Base-by-base conservation (phyloP, 2,888 invertebrate genomes). In the Aphidius colemani region DNA sequence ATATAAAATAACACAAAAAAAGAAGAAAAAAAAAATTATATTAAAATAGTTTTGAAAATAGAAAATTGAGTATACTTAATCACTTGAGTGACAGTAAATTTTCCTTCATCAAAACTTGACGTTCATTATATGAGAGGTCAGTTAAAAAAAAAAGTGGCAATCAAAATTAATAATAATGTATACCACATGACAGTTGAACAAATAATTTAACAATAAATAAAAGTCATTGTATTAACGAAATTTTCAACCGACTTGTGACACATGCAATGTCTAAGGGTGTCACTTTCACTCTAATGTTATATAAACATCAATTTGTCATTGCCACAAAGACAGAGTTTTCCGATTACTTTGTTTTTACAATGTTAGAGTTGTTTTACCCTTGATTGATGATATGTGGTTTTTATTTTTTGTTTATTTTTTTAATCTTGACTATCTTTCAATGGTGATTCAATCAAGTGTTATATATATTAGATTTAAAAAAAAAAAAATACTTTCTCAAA, bases 381-480 rank as follows among this genome's bases (percentile, higher is more conserved):
- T 30, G 30, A 30, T 30, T 30, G 30, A 30, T 30, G 30, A 30
- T 30, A 30, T 30, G 30, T 30, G 30, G 30, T 30, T 30, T 30
- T 30, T 30, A 5, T 30, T 45, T 40, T 57, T 57, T 57, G 8
- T 55, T 39, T 6, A 8, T 48, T 30, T 30, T 30, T 30, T 30
- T 30, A 5, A 30, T 30, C 4, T 30, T 30, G 30, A 30, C 30
- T 30, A 30, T 30, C 30, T 30, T 30, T 30, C 0, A 0, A 30
- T 30, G 30, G 57, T 57, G 57, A 57, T 57, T 57, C 39, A 46
- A 57, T 39, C 57, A 57, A 57, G 46, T n/a, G n/a, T n/a, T n/a
- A n/a, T n/a, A n/a, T 57, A 57, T 46, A 57, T 57, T 57, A 57
- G 48, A 57, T 57, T 57, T 45, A 39, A 57, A 40, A 48, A 57